Base-by-base conservation (phyloP, 2,113 vertebrate species). In the Chamaetylas fuelleborni region DNA sequence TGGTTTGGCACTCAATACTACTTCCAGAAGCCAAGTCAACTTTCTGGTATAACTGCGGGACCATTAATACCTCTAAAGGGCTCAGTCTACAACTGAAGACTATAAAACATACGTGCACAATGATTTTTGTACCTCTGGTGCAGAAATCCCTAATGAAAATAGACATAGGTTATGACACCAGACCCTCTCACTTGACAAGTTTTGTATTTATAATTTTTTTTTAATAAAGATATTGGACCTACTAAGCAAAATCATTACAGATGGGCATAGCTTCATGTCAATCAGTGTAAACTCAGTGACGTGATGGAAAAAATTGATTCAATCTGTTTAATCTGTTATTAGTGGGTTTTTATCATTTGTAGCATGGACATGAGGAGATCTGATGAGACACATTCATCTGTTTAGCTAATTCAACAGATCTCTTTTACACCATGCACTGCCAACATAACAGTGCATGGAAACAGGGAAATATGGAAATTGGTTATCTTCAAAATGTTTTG, bases 1-100 rank as follows among this genome's bases (percentile, higher is more conserved):
- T 81, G 76, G 58, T 94, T 67, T 92, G 94, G 92, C 89, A 86
- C 36, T 83, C 73, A 71, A 3, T 40, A 40, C 25, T 60, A 62
- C 47, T 94, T 90, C 43, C 90, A 95, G 82, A 80, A 95, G 72
- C 67, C 83, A 94, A 88, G 40, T 73, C 69, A 92, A 77, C 79
- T 78, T 93, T 88, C 85, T 90, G 81, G 50, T 84, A 38, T 78
- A 74, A 81, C 81, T 86, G 40, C 4, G 1, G 54, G 56, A 90
- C 79, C 74, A 38, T 51, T 86, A 80, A 80, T 69, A 77, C 33
- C 61, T 82, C 74, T 82, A 86, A 96, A 96, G 18, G 67, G 51
- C 17, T 73, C 71, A 54, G 84, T 90, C 58, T 86, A 38, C 64
- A 86, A 28, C 43, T 38, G 50, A 95, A 72, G 51, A 60, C 79